These are phyloP conservation scores for Mus spicilegus DNA, from an alignment of 2,113 vertebrate genomes.

Conservation along the genomic window DNA sequence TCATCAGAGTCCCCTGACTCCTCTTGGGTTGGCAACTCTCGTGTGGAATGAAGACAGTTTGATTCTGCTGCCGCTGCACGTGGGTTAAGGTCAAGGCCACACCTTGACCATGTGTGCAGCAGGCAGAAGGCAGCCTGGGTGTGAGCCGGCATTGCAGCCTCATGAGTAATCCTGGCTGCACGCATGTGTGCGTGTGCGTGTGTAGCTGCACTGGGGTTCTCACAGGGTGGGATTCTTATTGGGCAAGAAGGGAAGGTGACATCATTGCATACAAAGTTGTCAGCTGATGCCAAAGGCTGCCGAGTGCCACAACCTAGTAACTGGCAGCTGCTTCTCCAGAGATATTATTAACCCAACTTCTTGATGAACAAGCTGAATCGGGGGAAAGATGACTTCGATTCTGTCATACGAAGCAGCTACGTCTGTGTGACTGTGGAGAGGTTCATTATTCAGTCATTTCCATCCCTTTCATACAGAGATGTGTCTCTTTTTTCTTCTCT, in stretches of 20 bases:
- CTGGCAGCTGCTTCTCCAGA: not conserved
- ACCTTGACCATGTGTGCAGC: not conserved
- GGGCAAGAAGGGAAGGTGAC: not conserved
- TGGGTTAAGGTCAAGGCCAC: not conserved
- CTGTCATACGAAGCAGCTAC: not conserved
- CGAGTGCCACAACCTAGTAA: not conserved
- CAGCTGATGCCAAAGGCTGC: not conserved
- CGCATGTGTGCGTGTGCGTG: accelerated
- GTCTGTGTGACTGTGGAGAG: not conserved
- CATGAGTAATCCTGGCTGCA: not conserved
- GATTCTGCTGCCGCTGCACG: not conserved
- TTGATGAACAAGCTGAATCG: not conserved
- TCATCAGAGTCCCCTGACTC: not conserved
- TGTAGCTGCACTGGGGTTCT: not conserved
- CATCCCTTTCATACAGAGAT: not conserved
- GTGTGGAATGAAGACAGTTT: not conserved
- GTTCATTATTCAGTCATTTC: not conserved
- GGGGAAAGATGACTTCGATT: not conserved
- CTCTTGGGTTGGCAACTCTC: not conserved
- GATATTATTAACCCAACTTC: not conserved
- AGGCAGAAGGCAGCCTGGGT: not conserved
- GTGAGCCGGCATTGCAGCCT: not conserved
- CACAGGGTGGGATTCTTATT: not conserved
- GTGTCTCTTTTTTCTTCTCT: not conserved
- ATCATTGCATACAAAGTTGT: not conserved